Evolutionary conservation across 2,888 invertebrate species (phyloP), one percentile per base, ranked within the genome.

Genomic region (Agelastica alni): DNA sequence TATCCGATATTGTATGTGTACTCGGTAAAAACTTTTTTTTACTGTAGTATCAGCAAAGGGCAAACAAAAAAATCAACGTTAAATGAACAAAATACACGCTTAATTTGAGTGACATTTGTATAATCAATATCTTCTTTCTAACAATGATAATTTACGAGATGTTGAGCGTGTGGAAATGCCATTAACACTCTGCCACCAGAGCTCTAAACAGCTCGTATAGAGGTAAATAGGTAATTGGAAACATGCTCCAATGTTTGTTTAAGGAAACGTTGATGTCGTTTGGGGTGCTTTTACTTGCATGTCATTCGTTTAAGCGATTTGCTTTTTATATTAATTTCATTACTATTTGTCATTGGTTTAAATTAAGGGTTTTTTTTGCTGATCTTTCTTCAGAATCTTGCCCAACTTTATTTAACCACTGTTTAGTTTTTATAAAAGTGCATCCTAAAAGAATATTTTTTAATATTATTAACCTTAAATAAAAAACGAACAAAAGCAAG

Each of bases 201-300:
- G 62, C 66, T 67, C 65, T 71, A 71, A 72, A 71, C 71, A 71
- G 69, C 70, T 72, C 71, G 66, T 71, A 69, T 70, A 69, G 18
- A 20, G 70, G 70, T 70, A 71, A 55, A 70, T 66, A 70, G 70
- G 68, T 71, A 72, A 71, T 72, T 71, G 70, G 68, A 63, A 70
- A 69, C 68, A 69, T 68, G 68, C 67, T 67, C 70, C 53, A 64
- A 64, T 68, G 70, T 70, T 70, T 70, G 67, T 67, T 68, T 64
- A 66, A 67, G 70, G 70, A 71, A 70, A 70, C 66, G 64, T 39
- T 39, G 6, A 26, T 9, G 26, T 63, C n/a, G n/a, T n/a, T n/a
- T 55, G 54, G 67, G 67, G 67, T 54, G 63, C 62, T 60, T 57
- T 60, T 51, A 49, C 58, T 60, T 60, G 64, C 58, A 58, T 58